Base-by-base conservation (phyloP, 2,113 vertebrate species). In the Megaleporinus macrocephalus region DNA sequence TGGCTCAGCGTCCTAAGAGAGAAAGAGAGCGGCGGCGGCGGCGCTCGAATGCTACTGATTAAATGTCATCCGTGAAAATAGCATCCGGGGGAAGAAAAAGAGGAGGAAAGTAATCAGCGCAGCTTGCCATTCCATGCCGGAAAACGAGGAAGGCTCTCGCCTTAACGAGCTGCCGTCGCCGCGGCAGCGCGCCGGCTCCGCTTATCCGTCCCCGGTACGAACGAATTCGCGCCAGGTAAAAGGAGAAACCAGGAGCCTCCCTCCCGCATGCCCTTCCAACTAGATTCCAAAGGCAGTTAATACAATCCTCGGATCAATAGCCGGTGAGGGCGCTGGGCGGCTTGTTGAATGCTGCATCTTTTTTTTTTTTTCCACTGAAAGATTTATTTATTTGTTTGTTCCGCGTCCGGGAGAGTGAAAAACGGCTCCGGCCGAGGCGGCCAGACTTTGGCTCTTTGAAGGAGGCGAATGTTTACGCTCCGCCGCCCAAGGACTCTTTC, bases 111-210 rank as follows among this genome's bases (percentile, higher is more conserved):
- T 80, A 86, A 84, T 91, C 90, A 84, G 87, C 83, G 78, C 79
- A 82, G 81, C 89, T 81, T 69, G 81, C 76, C 49, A 86, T 87
- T 86, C 79, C 77, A 53, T 41, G n/a, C 70, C 65, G 74, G 29
- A 24, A 85, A 70, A 87, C 75, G 73, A 81, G 71, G 26, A 86
- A 84, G 84, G 82, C 78, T 87, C 81, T 84, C 90, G 86, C 88
- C 83, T 76, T 93, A 93, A 94, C 90, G 92, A 93, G 90, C 88
- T 91, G 87, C 86, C 85, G 84, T 87, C 86, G 83, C 78, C 79
- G 41, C 85, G 88, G 87, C 87, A 88, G 85, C 79, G 86, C 86
- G 90, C 89, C 89, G 84, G 86, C 90, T 91, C 90, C 86, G 87
- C 92, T 93, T 93, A 91, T 88, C 86, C 86, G 29, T 87, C 86